phyloP scores from a whole-genome alignment of 2,797 vertebrate species.

The Phoxinus dragarum region DNA sequence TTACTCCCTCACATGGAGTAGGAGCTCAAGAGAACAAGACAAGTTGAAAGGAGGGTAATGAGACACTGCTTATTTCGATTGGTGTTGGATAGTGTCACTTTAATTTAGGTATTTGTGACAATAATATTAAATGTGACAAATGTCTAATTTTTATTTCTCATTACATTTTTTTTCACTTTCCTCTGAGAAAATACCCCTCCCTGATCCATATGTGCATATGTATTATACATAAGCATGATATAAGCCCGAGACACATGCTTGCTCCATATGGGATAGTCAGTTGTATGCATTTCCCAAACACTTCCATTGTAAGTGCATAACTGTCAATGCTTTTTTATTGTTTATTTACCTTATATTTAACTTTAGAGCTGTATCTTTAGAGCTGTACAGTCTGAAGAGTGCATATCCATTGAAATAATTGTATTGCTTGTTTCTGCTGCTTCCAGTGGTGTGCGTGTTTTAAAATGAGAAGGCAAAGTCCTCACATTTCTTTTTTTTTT shows the following conservation, averaged over 20 bases:
- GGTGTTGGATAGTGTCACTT: not conserved
- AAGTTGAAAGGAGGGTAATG: not conserved
- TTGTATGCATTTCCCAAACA: constrained; percentile 2
- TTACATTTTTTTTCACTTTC: not conserved
- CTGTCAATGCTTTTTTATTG: not conserved
- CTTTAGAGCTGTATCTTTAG: not conserved
- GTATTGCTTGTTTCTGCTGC: too few species aligned
- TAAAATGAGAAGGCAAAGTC: too few species aligned
- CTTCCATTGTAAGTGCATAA: constrained; percentile 12
- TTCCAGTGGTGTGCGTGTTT: too few species aligned
- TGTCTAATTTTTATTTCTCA: not conserved
- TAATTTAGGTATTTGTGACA: not conserved
- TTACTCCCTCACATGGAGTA: not conserved
- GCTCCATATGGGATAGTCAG: constrained; percentile 72
- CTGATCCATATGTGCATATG: constrained; percentile 63
- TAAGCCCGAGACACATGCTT: constrained; percentile 77
- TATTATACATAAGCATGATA: constrained; percentile 72
- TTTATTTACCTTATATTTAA: not conserved
- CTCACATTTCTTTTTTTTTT: too few species aligned
- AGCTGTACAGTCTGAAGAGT: not conserved
- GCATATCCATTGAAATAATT: not conserved
- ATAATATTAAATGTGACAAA: not conserved
- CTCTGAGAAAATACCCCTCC: not conserved
- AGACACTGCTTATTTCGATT: not conserved
- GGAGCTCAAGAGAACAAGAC: not conserved